Evolutionary conservation across 2,797 vertebrate genomes (phyloP).

Genomic region (Malacoctenus gilli): DNA sequence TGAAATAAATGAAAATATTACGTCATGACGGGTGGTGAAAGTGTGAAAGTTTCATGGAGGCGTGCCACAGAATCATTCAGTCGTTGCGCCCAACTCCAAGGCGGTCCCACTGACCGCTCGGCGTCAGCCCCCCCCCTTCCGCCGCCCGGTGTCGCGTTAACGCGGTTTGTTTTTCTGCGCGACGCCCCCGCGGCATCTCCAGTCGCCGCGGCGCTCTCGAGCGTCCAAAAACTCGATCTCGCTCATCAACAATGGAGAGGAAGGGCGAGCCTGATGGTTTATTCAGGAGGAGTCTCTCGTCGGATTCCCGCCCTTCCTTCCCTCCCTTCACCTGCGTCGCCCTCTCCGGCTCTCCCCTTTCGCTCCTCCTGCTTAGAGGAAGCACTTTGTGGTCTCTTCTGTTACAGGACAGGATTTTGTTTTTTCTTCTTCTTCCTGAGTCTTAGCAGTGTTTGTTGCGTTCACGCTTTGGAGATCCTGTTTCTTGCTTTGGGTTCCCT

Average conservation of each 20-base stretch:
- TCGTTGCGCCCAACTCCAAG: too few relatives aligned
- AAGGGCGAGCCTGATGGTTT: conserved; percentile 63
- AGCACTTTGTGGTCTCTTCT: conserved; percentile 2
- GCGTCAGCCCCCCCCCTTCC: conserved; percentile 35
- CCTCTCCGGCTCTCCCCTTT: conserved; percentile 35
- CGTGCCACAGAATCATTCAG: too few relatives aligned
- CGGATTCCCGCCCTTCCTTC: conserved; percentile 26
- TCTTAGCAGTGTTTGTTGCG: too few relatives aligned
- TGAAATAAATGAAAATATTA: too few relatives aligned
- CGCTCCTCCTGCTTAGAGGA: conserved; percentile 21
- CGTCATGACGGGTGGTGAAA: too few relatives aligned
- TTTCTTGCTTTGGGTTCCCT: too few relatives aligned
- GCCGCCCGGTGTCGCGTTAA: conserved; percentile 14
- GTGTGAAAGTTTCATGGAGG: too few relatives aligned
- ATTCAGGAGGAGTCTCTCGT: conserved; percentile 66
- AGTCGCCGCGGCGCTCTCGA: conserved; percentile 16
- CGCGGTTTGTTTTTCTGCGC: conserved; percentile 6
- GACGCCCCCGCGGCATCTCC: conserved; percentile 23
- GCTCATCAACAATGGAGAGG: conserved; percentile 67
- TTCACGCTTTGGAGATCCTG: too few relatives aligned
- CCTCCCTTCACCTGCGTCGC: conserved; percentile 14
- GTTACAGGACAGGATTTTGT: conserved; percentile 1
- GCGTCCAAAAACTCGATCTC: conserved; percentile 57
- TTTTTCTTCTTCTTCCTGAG: too few relatives aligned
- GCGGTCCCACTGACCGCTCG: conserved; percentile 1